Conservation (phyloP, 2,113 vertebrate genomes). For the Coreoperca whiteheadi region DNA sequence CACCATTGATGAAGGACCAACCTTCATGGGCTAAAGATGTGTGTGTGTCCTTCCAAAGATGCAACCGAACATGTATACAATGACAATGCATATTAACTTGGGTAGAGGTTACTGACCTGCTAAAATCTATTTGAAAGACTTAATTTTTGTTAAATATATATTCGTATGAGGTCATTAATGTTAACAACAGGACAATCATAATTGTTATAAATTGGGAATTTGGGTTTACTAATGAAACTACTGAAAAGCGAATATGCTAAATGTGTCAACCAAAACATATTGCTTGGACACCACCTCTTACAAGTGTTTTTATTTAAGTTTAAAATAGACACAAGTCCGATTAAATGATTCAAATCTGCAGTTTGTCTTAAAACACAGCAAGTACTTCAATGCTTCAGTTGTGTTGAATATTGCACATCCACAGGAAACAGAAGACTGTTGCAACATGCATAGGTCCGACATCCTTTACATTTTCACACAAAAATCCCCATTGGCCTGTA, state of each 20-base stretch:
- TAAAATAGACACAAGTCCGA: conserved; percentile 60
- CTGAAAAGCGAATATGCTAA: not conserved
- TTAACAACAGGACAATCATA: not conserved
- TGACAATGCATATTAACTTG: not conserved
- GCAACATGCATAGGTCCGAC: conserved; percentile 66
- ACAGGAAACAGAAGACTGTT: conserved; percentile 57
- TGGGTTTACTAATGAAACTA: not conserved
- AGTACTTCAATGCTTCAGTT: conserved; percentile 24
- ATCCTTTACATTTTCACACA: conserved; percentile 50
- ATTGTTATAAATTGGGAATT: not conserved
- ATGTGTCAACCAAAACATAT: conserved; percentile 22
- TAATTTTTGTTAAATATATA: not conserved
- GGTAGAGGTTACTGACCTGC: not conserved
- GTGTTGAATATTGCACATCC: conserved; percentile 60
- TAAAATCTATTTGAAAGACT: not conserved
- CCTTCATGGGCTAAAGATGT: not conserved
- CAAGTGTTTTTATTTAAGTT: conserved; percentile 62
- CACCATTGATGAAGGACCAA: no score
- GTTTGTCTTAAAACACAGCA: conserved; percentile 37
- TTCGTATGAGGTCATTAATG: not conserved
- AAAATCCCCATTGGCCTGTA: conserved; percentile 15
- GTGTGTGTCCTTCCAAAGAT: not conserved
- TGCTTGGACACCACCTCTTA: conserved; percentile 36
- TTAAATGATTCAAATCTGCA: conserved; percentile 43
- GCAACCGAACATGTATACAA: not conserved